Evolutionary conservation across 2,113 vertebrate genomes (phyloP), one percentile per base, ranked within the genome.

Genomic region (Bucco capensis): DNA sequence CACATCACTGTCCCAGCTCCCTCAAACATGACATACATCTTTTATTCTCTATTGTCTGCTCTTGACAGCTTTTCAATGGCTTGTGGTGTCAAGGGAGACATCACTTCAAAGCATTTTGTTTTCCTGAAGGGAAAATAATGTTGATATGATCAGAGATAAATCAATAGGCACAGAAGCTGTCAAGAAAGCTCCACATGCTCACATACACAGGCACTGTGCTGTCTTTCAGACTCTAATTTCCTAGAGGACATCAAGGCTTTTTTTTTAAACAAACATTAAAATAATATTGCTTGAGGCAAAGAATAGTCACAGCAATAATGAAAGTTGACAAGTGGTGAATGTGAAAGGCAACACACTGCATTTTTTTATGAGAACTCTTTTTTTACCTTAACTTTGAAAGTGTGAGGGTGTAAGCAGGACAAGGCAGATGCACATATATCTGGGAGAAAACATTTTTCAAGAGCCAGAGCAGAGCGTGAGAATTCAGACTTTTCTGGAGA

Each of bases 71-170:
- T 89, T 94, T 79, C 83, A 78, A 49, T 42, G 24, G 13, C 10
- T 74, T 10, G 0, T 56, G 4, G 37, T 84, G 58, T 35, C 72
- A 86, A 78, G 64, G 74, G 65, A 91, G 35, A 19, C 49, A 84
- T 35, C 58, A 67, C 87, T 86, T 94, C 37, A 91, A 96, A 91
- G n/a, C 24, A 65, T 72, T 83, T 88, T 49, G 64, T 93, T 94
- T 91, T 40, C 86, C 80, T 88, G 66, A 89, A 89, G 70, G 67
- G 58, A 84, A 92, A 96, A 88, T 92, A 94, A 94, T 71, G n/a
- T 81, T 91, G 82, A 77, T 83, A 76, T 74, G n/a, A 93, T 87
- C 67, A 89, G 60, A 80, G 31, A 80, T 85, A 93, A 93, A 73
- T 11, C 30, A 87, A 79, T 19, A 72, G 62, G 49, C 58, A 91